Percentiles rank a stretch among this genome's conserved stretches.
Evolutionary conservation across 2,888 invertebrate species (phyloP).

Genomic region (Drosophila koepferae): DNA sequence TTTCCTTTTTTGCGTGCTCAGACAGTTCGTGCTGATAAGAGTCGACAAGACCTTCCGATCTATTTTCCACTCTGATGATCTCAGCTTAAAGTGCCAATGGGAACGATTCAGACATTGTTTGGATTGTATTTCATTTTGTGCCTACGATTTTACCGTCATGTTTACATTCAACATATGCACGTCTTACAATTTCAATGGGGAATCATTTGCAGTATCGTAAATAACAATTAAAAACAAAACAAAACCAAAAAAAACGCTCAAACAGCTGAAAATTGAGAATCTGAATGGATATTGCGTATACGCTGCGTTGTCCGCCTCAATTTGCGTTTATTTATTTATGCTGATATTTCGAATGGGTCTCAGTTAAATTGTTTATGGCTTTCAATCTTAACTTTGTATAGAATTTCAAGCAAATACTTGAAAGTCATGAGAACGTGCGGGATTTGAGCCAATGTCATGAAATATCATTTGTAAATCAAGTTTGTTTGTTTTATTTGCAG

Average conservation of each 20-base stretch:
- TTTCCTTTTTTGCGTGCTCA: constrained; percentile 9
- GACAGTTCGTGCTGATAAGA: constrained; percentile 9
- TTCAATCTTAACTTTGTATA: constrained; percentile 34
- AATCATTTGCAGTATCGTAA: constrained; percentile 3
- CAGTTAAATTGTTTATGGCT: constrained; percentile 38
- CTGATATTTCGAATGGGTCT: constrained; percentile 11
- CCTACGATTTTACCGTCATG: constrained; percentile 63
- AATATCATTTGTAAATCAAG: constrained; percentile 28
- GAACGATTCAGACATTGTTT: neutral
- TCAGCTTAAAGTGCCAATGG: constrained; percentile 15
- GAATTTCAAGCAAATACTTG: constrained; percentile 26
- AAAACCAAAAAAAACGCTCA: constrained; percentile 15
- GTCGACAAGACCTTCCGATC: constrained; percentile 13
- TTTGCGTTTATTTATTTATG: constrained; percentile 35
- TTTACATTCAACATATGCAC: constrained; percentile 51
- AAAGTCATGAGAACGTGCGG: constrained; percentile 8
- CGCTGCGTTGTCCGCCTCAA: constrained; percentile 17
- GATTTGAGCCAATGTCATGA: constrained; percentile 3
- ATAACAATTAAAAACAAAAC: neutral
- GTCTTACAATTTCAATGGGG: constrained; percentile 31
- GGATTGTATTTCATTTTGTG: constrained; percentile 65
- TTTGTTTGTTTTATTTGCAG: constrained; percentile 81
- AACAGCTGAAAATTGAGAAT: constrained; percentile 26
- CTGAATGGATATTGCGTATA: constrained; percentile 42
- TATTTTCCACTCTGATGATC: constrained; percentile 29